A percentile compares a stretch with the other conserved stretches of the same genome.
Conservation (phyloP, 2,797 vertebrate genomes). For the Acipenser transmontanus region DNA sequence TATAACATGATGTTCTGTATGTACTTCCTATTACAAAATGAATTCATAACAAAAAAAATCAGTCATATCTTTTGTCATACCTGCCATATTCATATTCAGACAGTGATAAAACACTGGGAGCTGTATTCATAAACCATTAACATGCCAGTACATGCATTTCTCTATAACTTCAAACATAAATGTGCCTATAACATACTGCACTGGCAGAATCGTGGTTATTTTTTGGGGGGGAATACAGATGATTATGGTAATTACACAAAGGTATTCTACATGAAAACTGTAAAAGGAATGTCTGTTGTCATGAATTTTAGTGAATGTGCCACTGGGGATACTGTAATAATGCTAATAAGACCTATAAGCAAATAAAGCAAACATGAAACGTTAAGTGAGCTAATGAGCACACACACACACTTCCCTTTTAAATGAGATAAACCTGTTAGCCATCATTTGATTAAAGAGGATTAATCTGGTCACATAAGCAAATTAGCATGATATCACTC, state of each 20-base stretch:
- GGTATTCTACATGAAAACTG: constrained; percentile 30
- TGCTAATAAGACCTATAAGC: constrained; percentile 36
- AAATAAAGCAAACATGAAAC: constrained; percentile 29
- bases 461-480: constrained; percentile 3
- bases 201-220: no score
- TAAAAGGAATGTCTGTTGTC: constrained; percentile 29
- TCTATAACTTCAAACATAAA: no score
- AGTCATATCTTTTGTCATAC: no score
- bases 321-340: constrained; percentile 27
- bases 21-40: no score
- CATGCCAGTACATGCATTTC: no score
- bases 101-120: no score
- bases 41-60: no score
- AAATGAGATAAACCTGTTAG: constrained; percentile 23
- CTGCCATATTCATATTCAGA: no score
- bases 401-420: constrained; percentile 23
- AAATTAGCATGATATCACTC: constrained; percentile 17
- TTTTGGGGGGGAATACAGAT: no score
- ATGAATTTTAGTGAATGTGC: constrained; percentile 28
- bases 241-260: constrained; percentile 10
- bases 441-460: constrained; percentile 12
- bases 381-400: constrained; percentile 28
- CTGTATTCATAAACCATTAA: no score
- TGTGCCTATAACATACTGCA: no score
- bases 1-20: no score